phyloP scores from a whole-genome alignment of 1,140 invertebrate genomes.

The Aphelinus atriplicis region DNA sequence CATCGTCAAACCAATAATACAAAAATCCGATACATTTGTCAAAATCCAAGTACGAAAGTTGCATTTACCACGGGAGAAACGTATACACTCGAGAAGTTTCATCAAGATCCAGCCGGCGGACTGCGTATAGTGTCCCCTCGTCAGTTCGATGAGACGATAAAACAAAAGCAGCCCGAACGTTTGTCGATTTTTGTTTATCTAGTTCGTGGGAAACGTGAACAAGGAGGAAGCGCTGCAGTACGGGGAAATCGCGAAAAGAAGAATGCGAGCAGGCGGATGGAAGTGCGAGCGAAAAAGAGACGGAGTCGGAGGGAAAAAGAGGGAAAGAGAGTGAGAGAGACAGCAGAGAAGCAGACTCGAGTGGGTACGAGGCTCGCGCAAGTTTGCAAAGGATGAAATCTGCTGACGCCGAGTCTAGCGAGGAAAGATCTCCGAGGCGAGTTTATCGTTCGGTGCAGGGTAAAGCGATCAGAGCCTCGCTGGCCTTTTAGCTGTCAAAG shows the following conservation, averaged over 20 bases:
- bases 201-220: neutral
- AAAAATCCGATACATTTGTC: too few relatives aligned
- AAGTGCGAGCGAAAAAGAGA: neutral
- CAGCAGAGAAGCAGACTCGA: neutral
- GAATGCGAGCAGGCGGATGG: neutral
- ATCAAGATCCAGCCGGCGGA: too few relatives aligned
- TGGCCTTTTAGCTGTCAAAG: slow-evolving; percentile 36
- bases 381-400: slow-evolving; percentile 38
- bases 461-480: slow-evolving; percentile 25
- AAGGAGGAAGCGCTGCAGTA: neutral
- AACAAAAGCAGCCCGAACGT: slow-evolving; percentile 30
- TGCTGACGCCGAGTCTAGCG: slow-evolving; percentile 35
- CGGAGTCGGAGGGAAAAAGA: neutral
- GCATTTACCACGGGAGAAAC: too few relatives aligned
- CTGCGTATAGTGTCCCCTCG: too few relatives aligned
- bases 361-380: slow-evolving; percentile 17
- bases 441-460: slow-evolving; percentile 32
- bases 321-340: slow-evolving; percentile 10
- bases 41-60: too few relatives aligned
- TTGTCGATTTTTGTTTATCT: slow-evolving; percentile 38
- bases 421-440: slow-evolving; percentile 22
- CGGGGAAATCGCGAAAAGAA: neutral
- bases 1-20: too few relatives aligned
- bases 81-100: too few relatives aligned
- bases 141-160: slow-evolving; percentile 21